phyloP scores from a whole-genome alignment of 1,140 invertebrate species.

The Subanguina moxae region DNA sequence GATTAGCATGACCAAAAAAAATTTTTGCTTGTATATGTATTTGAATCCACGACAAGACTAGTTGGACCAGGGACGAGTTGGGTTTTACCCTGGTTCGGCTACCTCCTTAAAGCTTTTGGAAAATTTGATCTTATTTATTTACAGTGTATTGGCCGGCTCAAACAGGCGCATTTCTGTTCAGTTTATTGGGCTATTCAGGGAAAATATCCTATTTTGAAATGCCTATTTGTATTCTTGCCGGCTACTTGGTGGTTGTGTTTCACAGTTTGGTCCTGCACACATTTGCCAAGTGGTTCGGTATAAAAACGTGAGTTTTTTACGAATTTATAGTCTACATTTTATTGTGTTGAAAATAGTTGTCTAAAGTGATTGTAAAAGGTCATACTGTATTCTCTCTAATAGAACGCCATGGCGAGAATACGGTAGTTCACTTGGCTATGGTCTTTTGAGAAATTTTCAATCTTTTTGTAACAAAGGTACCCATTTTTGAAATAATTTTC shows the following conservation, averaged over 20 bases:
- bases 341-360: neutral
- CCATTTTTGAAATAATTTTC: too few species aligned
- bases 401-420: too few species aligned
- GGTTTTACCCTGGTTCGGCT: too few species aligned
- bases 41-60: too few species aligned
- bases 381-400: too few species aligned
- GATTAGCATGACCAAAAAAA: too few species aligned
- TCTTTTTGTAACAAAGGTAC: too few species aligned
- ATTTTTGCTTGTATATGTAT: too few species aligned
- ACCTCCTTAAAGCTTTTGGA: too few species aligned
- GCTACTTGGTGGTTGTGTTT: slow-evolving; percentile 84
- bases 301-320: slow-evolving; percentile 66
- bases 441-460: too few species aligned
- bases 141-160: slow-evolving; percentile 93
- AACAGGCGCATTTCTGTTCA: slow-evolving; percentile 78
- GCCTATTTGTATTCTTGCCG: slow-evolving; percentile 63
- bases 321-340: neutral
- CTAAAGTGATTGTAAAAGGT: too few species aligned
- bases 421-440: neutral
- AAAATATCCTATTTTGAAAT: slow-evolving; percentile 70
- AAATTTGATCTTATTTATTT: slow-evolving; percentile 59
- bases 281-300: slow-evolving; percentile 67
- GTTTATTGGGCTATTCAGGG: slow-evolving; percentile 67
- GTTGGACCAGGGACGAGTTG: too few species aligned
- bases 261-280: slow-evolving; percentile 78